A percentile compares a stretch with the other conserved stretches of the same genome.
phyloP scores from a whole-genome alignment of 2,113 vertebrate species.

The Euleptes europaea region DNA sequence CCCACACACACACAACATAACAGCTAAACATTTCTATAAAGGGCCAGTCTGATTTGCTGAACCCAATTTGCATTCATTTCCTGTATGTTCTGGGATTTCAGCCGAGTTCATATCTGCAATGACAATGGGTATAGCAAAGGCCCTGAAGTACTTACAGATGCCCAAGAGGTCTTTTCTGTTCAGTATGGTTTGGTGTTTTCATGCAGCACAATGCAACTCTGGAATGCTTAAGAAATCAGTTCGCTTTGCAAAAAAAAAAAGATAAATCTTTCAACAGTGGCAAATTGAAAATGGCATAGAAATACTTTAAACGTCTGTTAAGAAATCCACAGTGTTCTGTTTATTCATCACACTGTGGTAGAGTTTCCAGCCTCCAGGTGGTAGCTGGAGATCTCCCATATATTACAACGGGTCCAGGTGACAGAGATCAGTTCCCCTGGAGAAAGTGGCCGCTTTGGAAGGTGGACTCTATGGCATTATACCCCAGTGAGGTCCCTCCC shows the following conservation, averaged over 20 bases:
- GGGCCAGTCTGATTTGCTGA: neutral
- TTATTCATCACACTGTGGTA: neutral
- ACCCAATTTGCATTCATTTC: neutral
- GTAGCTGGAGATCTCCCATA: no score
- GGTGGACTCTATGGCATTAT: no score
- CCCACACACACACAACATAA: neutral
- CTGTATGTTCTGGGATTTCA: neutral
- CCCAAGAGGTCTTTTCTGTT: neutral
- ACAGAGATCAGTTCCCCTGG: no score
- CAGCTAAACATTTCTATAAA: slow-evolving; percentile 20
- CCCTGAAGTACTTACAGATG: neutral
- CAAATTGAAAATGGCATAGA: neutral
- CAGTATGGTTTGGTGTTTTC: neutral
- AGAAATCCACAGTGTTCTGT: no score
- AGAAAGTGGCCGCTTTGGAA: no score
- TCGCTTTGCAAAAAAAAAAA: neutral
- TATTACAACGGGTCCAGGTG: no score
- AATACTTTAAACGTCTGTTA: neutral
- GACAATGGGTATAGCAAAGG: neutral
- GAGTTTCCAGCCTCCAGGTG: no score
- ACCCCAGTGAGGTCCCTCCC: no score
- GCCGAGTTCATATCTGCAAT: neutral
- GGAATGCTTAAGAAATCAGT: neutral
- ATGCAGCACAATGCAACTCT: fast-evolving
- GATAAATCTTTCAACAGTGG: neutral